Evolutionary conservation across 2,888 invertebrate genomes (phyloP).

Genomic region (Drosophila pseudotalamancana): DNA sequence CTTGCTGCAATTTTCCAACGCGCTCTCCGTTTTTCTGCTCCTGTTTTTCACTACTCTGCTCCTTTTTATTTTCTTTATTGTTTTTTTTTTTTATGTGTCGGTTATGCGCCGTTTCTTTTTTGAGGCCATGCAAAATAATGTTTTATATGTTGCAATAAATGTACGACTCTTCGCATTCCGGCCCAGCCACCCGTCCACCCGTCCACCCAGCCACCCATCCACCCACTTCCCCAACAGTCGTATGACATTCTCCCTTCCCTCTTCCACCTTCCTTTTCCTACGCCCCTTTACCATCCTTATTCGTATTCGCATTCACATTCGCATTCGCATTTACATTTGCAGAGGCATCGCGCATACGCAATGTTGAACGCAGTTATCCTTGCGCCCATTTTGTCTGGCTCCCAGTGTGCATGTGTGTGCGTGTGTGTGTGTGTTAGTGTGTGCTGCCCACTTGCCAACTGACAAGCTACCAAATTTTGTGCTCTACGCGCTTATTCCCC

Average conservation of each 20-base stretch:
- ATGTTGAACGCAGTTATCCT: slow-evolving; percentile 73
- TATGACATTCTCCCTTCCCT: slow-evolving; percentile 45
- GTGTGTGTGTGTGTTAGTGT: slow-evolving; percentile 7
- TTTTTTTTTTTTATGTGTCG: slow-evolving; percentile 37
- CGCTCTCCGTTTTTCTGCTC: slow-evolving; percentile 37
- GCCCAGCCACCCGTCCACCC: background rate
- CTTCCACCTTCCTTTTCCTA: background rate
- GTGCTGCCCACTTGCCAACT: slow-evolving; percentile 48
- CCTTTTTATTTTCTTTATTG: background rate
- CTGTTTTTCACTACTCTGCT: background rate
- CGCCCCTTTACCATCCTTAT: background rate
- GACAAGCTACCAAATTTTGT: slow-evolving; percentile 53
- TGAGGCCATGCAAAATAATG: slow-evolving; percentile 78
- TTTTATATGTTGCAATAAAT: slow-evolving; percentile 79
- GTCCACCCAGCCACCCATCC: slow-evolving; percentile 5
- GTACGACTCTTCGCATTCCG: slow-evolving; percentile 53
- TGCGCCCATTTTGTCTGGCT: slow-evolving; percentile 62
- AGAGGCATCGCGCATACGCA: slow-evolving; percentile 71
- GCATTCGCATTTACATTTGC: slow-evolving; percentile 39
- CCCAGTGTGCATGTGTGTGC: slow-evolving; percentile 8
- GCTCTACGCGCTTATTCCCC: slow-evolving; percentile 13
- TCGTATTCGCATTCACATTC: background rate
- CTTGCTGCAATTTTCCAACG: slow-evolving; percentile 70
- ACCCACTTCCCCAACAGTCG: slow-evolving; percentile 21
- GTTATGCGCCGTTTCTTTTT: slow-evolving; percentile 53